These are phyloP conservation scores for Antheraea yamamai DNA, from an alignment of 2,888 invertebrate genomes.

Conservation along the genomic window DNA sequence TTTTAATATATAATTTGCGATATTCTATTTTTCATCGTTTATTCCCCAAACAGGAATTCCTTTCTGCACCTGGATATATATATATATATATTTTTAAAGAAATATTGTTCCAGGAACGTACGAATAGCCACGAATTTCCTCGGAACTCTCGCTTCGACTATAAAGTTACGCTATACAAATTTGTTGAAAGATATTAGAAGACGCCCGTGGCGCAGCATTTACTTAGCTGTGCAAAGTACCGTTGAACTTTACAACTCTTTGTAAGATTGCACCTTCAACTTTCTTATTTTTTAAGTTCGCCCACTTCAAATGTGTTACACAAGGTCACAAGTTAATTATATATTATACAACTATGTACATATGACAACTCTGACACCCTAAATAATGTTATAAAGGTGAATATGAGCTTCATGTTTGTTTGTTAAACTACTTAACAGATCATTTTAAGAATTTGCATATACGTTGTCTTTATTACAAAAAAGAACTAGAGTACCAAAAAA, in stretches of 20 bases:
- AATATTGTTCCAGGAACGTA: not conserved
- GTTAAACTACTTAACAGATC: too few species aligned
- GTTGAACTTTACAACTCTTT: constrained; percentile 42
- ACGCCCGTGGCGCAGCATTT: constrained; percentile 32
- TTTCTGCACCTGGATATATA: not conserved
- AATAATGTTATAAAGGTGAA: too few species aligned
- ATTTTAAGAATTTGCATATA: too few species aligned
- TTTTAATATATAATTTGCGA: not conserved
- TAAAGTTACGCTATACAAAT: constrained; percentile 16
- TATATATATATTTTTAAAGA: not conserved
- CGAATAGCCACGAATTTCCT: not conserved
- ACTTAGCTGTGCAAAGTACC: constrained; percentile 26
- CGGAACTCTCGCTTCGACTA: not conserved
- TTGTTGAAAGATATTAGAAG: constrained; percentile 13
- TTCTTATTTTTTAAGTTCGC: not conserved
- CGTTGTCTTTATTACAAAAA: too few species aligned
- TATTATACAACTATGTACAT: not conserved
- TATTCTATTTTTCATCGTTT: not conserved
- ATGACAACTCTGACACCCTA: too few species aligned
- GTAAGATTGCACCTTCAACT: constrained; percentile 30
- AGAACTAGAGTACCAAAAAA: too few species aligned
- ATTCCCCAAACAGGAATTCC: not conserved
- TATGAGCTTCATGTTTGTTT: too few species aligned
- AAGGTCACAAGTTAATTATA: not conserved
- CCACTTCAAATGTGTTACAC: not conserved